Conservation (phyloP, 2,113 vertebrate genomes). For the Microtus pennsylvanicus region DNA sequence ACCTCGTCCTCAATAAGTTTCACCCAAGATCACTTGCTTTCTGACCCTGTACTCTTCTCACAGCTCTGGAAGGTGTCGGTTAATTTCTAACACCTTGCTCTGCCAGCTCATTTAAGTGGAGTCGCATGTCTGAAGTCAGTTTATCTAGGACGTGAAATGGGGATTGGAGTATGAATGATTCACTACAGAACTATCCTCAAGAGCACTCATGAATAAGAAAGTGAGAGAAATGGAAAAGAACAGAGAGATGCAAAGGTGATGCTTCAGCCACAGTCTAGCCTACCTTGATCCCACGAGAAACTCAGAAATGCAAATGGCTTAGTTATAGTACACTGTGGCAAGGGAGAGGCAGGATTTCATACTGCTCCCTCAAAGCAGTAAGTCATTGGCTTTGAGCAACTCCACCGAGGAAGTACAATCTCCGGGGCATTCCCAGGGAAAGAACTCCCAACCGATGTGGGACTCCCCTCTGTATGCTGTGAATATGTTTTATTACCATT, state of each 20-base stretch:
- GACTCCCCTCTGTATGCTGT: no score
- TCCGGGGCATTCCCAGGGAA: conserved; percentile 21
- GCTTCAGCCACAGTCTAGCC: conserved; percentile 12
- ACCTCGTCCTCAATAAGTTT: conserved; percentile 26
- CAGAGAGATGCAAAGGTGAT: neutral
- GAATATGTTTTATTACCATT: no score
- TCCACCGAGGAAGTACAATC: neutral
- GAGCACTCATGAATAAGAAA: neutral
- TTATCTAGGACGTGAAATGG: conserved; percentile 47
- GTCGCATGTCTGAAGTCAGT: neutral
- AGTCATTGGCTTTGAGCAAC: neutral
- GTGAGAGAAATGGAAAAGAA: neutral
- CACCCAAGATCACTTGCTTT: conserved; percentile 18
- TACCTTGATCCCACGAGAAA: neutral
- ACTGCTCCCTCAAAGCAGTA: neutral
- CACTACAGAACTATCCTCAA: conserved; percentile 18
- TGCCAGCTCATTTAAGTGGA: conserved; percentile 33
- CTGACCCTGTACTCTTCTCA: neutral
- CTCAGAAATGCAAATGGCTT: neutral
- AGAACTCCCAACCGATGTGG: neutral
- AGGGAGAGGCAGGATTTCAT: neutral
- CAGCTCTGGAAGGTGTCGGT: conserved; percentile 6
- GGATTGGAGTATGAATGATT: conserved; percentile 13
- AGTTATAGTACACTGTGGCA: neutral
- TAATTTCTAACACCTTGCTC: neutral